phyloP scores from a whole-genome alignment of 1,140 invertebrate species.

The Helicorthomorpha holstii region DNA sequence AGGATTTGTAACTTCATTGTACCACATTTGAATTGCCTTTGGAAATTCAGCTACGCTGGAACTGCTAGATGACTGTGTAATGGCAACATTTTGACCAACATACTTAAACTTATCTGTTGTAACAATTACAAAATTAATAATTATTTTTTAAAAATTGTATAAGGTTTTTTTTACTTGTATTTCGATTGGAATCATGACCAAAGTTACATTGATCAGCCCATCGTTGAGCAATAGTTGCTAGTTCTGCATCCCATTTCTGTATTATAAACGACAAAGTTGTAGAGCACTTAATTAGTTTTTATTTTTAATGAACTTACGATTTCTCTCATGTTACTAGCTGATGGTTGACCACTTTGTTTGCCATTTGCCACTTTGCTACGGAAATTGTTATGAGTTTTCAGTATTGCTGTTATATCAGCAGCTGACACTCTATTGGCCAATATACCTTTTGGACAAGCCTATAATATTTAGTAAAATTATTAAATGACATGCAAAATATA shows the following conservation, averaged over 20 bases:
- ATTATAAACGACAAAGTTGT: neutral
- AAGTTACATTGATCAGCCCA: slow-evolving; percentile 27
- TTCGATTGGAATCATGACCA: slow-evolving; percentile 19
- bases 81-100: slow-evolving; percentile 1
- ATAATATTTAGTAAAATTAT: no score
- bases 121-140: neutral
- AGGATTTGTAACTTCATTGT: slow-evolving; percentile 56
- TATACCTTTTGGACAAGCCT: neutral
- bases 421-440: neutral
- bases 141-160: neutral
- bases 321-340: slow-evolving; percentile 15
- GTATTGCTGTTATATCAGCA: slow-evolving; percentile 36
- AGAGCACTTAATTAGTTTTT: no score
- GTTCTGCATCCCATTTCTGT: slow-evolving; percentile 24
- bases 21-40: slow-evolving; percentile 46
- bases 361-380: slow-evolving; percentile 12
- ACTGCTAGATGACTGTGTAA: neutral
- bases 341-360: slow-evolving; percentile 13
- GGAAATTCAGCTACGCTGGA: neutral
- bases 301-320: no score
- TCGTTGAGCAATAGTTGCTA: slow-evolving; percentile 23
- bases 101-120: neutral
- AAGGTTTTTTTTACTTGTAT: slow-evolving; percentile 1
- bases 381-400: slow-evolving; percentile 13
- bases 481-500: no score